Evolutionary conservation across 2,888 invertebrate species (phyloP).

Genomic region (Stenodera caucasica): DNA sequence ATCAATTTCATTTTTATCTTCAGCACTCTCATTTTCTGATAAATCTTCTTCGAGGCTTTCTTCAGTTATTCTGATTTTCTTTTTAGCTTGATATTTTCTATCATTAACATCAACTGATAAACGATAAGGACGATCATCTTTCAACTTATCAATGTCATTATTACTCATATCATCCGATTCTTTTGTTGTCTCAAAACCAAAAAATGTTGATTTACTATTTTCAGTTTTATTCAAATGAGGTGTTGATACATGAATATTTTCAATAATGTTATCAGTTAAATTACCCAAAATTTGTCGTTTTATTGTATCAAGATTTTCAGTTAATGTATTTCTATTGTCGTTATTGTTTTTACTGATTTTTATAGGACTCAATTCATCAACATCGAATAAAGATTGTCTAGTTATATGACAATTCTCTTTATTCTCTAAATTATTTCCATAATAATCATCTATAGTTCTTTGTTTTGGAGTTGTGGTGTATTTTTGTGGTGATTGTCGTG

Average conservation of each 20-base stretch:
- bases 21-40: background rate
- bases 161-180: constrained; percentile 2
- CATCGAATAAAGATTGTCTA: constrained; percentile 30
- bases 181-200: constrained; percentile 17
- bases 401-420: constrained; percentile 13
- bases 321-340: background rate
- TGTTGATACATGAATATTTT: background rate
- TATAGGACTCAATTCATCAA: constrained; percentile 30
- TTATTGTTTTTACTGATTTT: constrained; percentile 13
- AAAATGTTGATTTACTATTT: background rate
- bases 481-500: background rate
- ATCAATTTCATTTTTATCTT: constrained; percentile 10
- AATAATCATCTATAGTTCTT: constrained; percentile 29
- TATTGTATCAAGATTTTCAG: background rate
- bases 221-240: background rate
- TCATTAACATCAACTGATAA: constrained; percentile 10
- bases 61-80: background rate
- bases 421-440: constrained; percentile 13
- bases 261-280: constrained; percentile 14
- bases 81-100: constrained; percentile 15
- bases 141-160: background rate
- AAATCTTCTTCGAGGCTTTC: background rate
- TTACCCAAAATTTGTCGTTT: constrained; percentile 23
- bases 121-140: constrained; percentile 18
- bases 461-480: constrained; percentile 13